phyloP scores from a whole-genome alignment of 2,113 vertebrate species.

The Opisthocomus hoazin region DNA sequence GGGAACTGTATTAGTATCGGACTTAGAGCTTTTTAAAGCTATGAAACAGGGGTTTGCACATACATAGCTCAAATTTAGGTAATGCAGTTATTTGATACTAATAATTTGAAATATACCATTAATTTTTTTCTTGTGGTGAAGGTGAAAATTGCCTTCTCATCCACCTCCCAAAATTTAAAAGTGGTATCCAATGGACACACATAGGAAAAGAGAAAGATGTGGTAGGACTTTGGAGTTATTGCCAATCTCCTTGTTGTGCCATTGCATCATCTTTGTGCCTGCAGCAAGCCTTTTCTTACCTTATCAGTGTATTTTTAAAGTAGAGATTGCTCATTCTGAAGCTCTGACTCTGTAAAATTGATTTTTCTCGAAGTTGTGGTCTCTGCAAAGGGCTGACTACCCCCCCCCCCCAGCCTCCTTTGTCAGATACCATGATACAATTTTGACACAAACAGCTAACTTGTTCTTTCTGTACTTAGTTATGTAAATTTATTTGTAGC shows the following conservation, averaged over 20 bases:
- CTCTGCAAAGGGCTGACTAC: neutral
- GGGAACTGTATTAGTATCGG: neutral
- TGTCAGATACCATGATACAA: neutral
- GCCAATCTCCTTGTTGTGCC: neutral
- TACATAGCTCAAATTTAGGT: neutral
- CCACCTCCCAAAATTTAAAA: neutral
- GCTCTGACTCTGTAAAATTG: neutral
- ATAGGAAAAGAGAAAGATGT: neutral
- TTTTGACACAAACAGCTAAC: neutral
- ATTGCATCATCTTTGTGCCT: neutral
- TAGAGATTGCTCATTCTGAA: neutral
- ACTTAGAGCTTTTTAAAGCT: neutral
- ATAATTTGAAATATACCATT: neutral
- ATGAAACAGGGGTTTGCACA: rapidly evolving
- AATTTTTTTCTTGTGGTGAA: neutral
- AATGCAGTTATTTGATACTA: neutral
- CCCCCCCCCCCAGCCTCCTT: rapidly evolving
- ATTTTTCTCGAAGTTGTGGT: neutral
- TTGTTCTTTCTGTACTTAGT: neutral
- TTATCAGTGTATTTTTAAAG: neutral
- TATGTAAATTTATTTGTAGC: neutral
- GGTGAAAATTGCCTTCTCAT: neutral
- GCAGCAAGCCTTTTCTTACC: neutral
- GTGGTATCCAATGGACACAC: neutral
- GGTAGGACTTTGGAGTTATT: neutral